phyloP scores from a whole-genome alignment of 2,888 invertebrate species.

The Rutpela maculata region DNA sequence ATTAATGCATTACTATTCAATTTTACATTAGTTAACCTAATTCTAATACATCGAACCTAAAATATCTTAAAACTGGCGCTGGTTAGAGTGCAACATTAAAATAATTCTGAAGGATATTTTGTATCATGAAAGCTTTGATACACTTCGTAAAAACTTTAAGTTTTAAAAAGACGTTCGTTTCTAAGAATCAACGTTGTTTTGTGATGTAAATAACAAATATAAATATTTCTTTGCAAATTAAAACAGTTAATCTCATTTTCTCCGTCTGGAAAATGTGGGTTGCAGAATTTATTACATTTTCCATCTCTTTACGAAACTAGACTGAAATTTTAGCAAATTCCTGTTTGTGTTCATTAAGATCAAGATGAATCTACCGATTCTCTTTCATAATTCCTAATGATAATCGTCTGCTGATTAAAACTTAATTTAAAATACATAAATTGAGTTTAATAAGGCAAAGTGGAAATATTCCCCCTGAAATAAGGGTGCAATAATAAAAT shows the following conservation, averaged over 20 bases:
- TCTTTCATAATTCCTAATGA: not conserved
- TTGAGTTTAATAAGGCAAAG: slow-evolving; percentile 34
- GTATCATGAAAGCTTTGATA: too few species aligned
- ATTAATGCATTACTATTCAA: too few species aligned
- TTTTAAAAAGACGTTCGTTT: not conserved
- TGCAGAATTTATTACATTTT: not conserved
- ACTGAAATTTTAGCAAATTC: not conserved
- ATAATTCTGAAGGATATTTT: too few species aligned
- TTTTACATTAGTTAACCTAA: too few species aligned
- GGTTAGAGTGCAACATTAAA: too few species aligned
- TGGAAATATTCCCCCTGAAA: slow-evolving; percentile 20
- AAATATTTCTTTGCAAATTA: not conserved
- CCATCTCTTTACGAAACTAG: not conserved
- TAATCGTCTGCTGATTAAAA: not conserved
- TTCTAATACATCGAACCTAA: too few species aligned
- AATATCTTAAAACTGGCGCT: too few species aligned
- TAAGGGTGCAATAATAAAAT: slow-evolving; percentile 36
- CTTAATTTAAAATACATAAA: slow-evolving; percentile 24
- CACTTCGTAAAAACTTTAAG: not conserved
- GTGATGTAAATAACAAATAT: not conserved
- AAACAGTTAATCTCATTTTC: not conserved
- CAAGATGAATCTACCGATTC: not conserved
- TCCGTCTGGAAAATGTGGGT: not conserved
- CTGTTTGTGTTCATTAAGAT: not conserved
- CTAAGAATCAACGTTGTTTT: not conserved